Conservation (phyloP, 2,797 vertebrate species). For the Helicolenus hilgendorfi region DNA sequence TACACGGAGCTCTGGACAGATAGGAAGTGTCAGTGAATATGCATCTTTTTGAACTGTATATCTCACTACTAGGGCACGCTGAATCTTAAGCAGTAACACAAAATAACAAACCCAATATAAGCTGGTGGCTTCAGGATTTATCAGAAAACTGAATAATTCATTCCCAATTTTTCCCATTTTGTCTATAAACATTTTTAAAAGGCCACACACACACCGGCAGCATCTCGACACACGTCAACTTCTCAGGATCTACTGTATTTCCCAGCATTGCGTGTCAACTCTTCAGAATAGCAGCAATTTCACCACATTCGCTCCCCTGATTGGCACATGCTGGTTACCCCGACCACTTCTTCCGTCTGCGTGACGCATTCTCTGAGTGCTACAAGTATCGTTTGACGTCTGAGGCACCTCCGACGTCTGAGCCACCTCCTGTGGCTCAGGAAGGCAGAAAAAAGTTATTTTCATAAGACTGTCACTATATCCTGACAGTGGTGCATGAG, state of each 20-base stretch:
- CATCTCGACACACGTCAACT: neutral
- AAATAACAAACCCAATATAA: slow-evolving; percentile 42
- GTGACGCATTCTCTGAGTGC: neutral
- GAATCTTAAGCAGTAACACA: slow-evolving; percentile 65
- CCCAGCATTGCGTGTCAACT: neutral
- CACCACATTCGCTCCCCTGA: neutral
- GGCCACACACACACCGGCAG: neutral
- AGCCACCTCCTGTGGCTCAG: neutral
- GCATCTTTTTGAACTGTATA: slow-evolving; percentile 35
- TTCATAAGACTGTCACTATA: no score
- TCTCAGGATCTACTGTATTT: slow-evolving; percentile 1
- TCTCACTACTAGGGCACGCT: slow-evolving; percentile 55
- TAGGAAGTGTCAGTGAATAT: slow-evolving; percentile 41
- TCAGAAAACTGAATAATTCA: neutral
- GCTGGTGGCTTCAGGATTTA: slow-evolving; percentile 13
- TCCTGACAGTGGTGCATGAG: no score
- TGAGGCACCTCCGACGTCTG: neutral
- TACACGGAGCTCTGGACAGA: slow-evolving; percentile 24
- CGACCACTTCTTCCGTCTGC: neutral
- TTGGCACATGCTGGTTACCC: neutral
- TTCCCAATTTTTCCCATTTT: neutral
- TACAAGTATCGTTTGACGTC: neutral
- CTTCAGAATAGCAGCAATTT: neutral
- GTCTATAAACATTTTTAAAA: neutral
- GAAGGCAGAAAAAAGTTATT: neutral